A percentile compares a stretch with the other conserved stretches of the same genome.
These are phyloP conservation scores for Andrena fulva DNA, from an alignment of 2,888 invertebrate genomes.

Conservation along the genomic window DNA sequence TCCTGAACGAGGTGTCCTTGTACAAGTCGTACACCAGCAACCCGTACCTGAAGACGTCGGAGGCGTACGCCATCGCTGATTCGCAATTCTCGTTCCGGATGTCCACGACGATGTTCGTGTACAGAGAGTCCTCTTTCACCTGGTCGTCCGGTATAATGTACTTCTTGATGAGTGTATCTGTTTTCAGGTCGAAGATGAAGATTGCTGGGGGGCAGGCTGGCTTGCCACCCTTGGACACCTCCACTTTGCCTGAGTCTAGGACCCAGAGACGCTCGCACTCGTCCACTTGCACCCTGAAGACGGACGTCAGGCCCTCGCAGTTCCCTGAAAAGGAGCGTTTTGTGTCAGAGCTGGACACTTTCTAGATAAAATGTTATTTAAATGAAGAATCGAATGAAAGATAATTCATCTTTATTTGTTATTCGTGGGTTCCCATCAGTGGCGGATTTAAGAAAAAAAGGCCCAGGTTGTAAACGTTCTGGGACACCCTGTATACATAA, in stretches of 20 bases:
- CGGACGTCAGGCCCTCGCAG: slow-evolving; percentile 91
- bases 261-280: slow-evolving; percentile 92
- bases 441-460: too few species aligned
- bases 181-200: slow-evolving; percentile 89
- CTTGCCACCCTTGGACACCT: slow-evolving; percentile 87
- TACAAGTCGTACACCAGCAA: slow-evolving; percentile 88
- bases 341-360: background rate
- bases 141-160: slow-evolving; percentile 89
- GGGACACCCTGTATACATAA: too few species aligned
- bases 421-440: too few species aligned
- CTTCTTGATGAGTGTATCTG: slow-evolving; percentile 87
- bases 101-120: slow-evolving; percentile 89
- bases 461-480: too few species aligned
- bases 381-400: too few species aligned
- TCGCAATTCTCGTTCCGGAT: slow-evolving; percentile 87
- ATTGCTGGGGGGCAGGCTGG: slow-evolving; percentile 91
- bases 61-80: slow-evolving; percentile 88
- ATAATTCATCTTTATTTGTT: too few species aligned
- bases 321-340: slow-evolving; percentile 70
- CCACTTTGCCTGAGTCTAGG: slow-evolving; percentile 91
- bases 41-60: slow-evolving; percentile 90
- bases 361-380: too few species aligned
- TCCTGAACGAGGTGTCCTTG: slow-evolving; percentile 87
- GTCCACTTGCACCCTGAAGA: slow-evolving; percentile 91
- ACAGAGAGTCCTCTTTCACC: slow-evolving; percentile 89